A percentile compares a stretch with the other conserved stretches of the same genome.
Evolutionary conservation across 1,140 invertebrate species (phyloP).

Genomic region (Bombus pascuorum): DNA sequence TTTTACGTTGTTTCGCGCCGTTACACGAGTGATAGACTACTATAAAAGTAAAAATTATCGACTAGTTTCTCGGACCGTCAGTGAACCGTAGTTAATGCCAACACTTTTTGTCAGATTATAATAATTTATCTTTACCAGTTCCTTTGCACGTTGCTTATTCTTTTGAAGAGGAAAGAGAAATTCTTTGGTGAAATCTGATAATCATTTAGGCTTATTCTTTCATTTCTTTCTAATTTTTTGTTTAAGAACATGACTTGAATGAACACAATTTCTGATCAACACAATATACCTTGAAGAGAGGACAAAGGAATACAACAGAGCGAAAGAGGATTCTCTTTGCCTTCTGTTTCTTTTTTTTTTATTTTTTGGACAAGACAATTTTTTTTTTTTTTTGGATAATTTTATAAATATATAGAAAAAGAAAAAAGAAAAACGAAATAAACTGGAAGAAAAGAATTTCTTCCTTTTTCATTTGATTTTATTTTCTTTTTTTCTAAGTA

Average conservation of each 20-base stretch:
- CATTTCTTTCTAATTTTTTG: not conserved
- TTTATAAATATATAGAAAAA: not conserved
- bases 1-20: not conserved
- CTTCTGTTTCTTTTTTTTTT: not conserved
- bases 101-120: not conserved
- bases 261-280: too few relatives aligned
- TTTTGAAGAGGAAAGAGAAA: not conserved
- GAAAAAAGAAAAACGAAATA: not conserved
- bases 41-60: not conserved
- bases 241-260: not conserved
- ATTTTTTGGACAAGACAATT: not conserved
- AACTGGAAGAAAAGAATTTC: not conserved
- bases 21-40: not conserved
- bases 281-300: too few relatives aligned
- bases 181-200: not conserved
- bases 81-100: not conserved
- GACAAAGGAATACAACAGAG: too few relatives aligned
- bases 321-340: too few relatives aligned
- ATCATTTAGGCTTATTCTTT: not conserved
- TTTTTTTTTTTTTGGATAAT: not conserved
- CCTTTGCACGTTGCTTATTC: not conserved
- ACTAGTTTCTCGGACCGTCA: not conserved
- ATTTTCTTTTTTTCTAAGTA: not conserved
- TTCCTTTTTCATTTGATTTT: not conserved
- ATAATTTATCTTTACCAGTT: not conserved